These are phyloP conservation scores for Cosmopolites sordidus DNA, from an alignment of 2,888 invertebrate genomes.

Conservation along the genomic window DNA sequence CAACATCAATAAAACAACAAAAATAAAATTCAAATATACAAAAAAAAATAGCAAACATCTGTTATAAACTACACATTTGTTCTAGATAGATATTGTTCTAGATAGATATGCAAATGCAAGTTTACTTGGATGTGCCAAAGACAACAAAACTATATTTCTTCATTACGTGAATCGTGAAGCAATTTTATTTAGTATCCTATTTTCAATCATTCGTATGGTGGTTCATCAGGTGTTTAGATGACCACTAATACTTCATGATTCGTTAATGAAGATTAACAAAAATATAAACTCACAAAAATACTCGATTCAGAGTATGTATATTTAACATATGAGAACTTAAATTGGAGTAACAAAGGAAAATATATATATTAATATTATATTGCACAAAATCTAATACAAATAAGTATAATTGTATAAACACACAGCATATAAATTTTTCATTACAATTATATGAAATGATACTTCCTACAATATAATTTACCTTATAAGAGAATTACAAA, in stretches of 20 bases:
- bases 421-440: constrained; percentile 27
- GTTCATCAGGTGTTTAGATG: too few relatives aligned
- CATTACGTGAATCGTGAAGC: too few relatives aligned
- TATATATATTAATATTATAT: constrained; percentile 6
- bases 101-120: constrained; percentile 11
- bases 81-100: too few relatives aligned
- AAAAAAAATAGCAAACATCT: constrained; percentile 25
- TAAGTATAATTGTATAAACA: constrained; percentile 27
- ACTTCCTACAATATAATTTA: constrained; percentile 28
- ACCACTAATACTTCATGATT: background rate
- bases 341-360: background rate
- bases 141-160: constrained; percentile 3
- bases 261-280: background rate
- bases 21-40: constrained; percentile 30
- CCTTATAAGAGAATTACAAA: constrained; percentile 32
- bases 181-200: too few relatives aligned
- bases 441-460: constrained; percentile 27
- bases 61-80: constrained; percentile 16
- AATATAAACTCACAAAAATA: background rate
- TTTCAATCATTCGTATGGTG: too few relatives aligned
- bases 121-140: constrained; percentile 14
- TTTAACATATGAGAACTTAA: background rate
- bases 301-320: too few relatives aligned
- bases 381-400: constrained; percentile 22
- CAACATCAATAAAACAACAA: constrained; percentile 30